phyloP scores from a whole-genome alignment of 2,113 vertebrate species.

The Platysternon megacephalum region DNA sequence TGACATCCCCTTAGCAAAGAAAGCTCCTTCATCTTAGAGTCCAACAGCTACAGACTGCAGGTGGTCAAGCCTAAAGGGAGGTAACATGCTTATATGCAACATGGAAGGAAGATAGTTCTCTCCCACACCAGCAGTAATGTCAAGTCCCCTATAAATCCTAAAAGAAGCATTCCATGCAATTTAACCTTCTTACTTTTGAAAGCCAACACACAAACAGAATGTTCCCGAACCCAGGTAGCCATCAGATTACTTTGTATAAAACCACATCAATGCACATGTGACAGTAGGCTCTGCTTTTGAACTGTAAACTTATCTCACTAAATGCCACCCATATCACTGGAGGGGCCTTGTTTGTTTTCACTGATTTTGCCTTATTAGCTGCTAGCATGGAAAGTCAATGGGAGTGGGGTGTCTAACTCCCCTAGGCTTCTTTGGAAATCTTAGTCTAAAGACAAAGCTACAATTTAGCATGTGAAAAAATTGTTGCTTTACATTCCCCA shows the following conservation, averaged over 20 bases:
- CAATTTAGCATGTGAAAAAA: conserved; percentile 60
- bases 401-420: not conserved
- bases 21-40: not conserved
- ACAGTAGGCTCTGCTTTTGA: not conserved
- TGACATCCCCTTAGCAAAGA: not conserved
- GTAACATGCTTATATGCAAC: not conserved
- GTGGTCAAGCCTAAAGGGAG: not conserved
- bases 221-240: not conserved
- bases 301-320: not conserved
- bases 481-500: conserved; percentile 41
- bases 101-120: not conserved
- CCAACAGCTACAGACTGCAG: not conserved
- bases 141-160: not conserved
- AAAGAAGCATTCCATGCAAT: not conserved
- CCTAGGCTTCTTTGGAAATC: not conserved
- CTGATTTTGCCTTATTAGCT: not conserved
- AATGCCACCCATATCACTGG: not conserved
- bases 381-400: not conserved
- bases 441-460: conserved; percentile 42
- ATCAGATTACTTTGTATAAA: not conserved
- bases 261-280: not conserved
- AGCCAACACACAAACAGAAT: not conserved
- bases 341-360: conserved; percentile 50
- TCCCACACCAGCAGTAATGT: not conserved
- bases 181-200: not conserved